These are phyloP conservation scores for Nezara viridula DNA, from an alignment of 2,888 invertebrate species.

Conservation along the genomic window DNA sequence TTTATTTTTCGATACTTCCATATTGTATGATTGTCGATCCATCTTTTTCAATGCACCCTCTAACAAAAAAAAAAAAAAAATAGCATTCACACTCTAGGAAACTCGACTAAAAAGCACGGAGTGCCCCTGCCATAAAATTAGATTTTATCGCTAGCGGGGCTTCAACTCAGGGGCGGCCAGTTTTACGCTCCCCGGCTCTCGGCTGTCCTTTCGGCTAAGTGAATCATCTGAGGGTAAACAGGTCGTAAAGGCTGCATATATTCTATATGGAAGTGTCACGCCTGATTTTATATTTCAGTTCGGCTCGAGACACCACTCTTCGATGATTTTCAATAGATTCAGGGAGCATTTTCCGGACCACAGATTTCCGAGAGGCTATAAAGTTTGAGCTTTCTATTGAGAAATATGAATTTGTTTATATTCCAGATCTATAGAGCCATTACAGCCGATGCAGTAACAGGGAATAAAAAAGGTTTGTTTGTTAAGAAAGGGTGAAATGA, in stretches of 20 bases:
- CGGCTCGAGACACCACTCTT: not conserved
- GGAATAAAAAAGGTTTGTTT: not conserved
- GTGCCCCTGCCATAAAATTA: constrained; percentile 38
- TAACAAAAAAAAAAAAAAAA: not conserved
- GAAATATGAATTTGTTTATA: constrained; percentile 10
- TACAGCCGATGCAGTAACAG: not conserved
- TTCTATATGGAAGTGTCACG: constrained; percentile 36
- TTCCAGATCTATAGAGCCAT: not conserved
- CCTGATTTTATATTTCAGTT: constrained; percentile 15
- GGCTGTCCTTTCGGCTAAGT: constrained; percentile 34
- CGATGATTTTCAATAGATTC: constrained; percentile 35
- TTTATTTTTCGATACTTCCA: not conserved
- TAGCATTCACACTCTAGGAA: not conserved
- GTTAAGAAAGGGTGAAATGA: too few relatives aligned
- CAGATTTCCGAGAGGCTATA: not conserved
- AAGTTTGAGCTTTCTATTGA: not conserved
- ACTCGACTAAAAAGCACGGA: constrained; percentile 28
- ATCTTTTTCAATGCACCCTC: not conserved
- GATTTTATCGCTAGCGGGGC: constrained; percentile 1
- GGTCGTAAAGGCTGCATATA: constrained; percentile 45
- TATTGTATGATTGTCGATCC: not conserved
- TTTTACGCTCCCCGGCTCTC: not conserved
- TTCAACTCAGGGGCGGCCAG: not conserved
- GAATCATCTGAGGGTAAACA: constrained; percentile 37
- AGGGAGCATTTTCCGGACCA: constrained; percentile 12